These are phyloP conservation scores for Hipposideros armiger DNA, from an alignment of 2,113 vertebrate genomes.

Conservation along the genomic window DNA sequence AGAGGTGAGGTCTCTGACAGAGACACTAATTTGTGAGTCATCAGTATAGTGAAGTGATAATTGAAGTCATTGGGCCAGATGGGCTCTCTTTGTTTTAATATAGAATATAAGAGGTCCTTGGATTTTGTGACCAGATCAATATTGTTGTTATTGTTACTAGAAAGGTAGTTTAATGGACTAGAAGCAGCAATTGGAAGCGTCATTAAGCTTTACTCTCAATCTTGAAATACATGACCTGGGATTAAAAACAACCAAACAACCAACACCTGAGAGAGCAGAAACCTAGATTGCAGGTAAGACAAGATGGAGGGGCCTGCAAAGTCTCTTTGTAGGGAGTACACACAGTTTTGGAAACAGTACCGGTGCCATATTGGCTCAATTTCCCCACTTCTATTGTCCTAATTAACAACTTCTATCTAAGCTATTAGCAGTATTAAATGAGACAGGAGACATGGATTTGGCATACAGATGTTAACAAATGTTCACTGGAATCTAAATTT, in stretches of 20 bases:
- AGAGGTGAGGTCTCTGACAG: not conserved
- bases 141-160: not conserved
- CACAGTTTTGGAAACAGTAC: not conserved
- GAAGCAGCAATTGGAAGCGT: not conserved
- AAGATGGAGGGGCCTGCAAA: not conserved
- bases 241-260: not conserved
- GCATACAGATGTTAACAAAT: not conserved
- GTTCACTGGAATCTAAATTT: not conserved
- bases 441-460: not conserved
- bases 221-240: not conserved
- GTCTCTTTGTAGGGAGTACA: not conserved
- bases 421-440: not conserved
- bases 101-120: not conserved
- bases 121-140: not conserved
- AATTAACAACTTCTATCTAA: not conserved
- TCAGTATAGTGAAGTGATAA: not conserved
- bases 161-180: not conserved
- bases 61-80: not conserved
- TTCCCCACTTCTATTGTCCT: not conserved
- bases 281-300: not conserved
- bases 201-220: not conserved
- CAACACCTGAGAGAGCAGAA: not conserved
- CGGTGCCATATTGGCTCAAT: not conserved
- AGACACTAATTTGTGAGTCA: not conserved
- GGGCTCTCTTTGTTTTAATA: not conserved